Evolutionary conservation across 2,888 invertebrate species (phyloP), one percentile per base, ranked within the genome.

Genomic region (Dichetophora obliterata): DNA sequence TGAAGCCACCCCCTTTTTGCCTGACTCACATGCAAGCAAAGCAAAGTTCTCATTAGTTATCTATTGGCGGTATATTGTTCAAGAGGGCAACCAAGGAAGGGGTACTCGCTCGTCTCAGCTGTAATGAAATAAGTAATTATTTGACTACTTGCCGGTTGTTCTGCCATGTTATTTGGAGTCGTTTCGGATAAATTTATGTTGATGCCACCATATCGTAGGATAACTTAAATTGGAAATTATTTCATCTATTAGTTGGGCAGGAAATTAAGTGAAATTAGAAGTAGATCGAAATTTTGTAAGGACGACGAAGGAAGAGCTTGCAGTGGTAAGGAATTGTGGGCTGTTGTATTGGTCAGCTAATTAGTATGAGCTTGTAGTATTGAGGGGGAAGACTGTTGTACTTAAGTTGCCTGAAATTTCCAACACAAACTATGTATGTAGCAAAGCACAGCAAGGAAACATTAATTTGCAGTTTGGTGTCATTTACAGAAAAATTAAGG

Each of bases 81-180:
- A 54, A 54, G 22, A 8, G 22, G 59, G 14, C 5, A 5, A n/a
- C 0, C 1, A 22, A 0, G 5, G 59, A 27, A 27, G 27, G 43
- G 43, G 43, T 2, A 14, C 37, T 31, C 5, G 5, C 5, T 31
- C 37, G 37, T 4, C 43, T 43, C 43, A 43, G 43, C 43, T 22
- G 59, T 59, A 59, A 59, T 59, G 59, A 59, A 59, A 14, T 27
- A 59, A 59, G 59, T 59, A 59, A 59, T 59, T 59, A 59, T 59
- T 59, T 59, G 59, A 27, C 59, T 59, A 59, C 59, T 59, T 59
- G 9, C 24, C 27, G 59, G 14, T 27, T 27, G 16, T 22, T 6
- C 14, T 59, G 14, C 9, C 2, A 2, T 59, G 11, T 27, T 27
- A 4, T 2, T 59, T 14, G 24, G 5, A 22, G 9, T 54, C 1